Percentiles rank a stretch among this genome's conserved stretches.
These are phyloP conservation scores for Pagetopsis macropterus DNA, from an alignment of 2,797 vertebrate species.

Conservation along the genomic window DNA sequence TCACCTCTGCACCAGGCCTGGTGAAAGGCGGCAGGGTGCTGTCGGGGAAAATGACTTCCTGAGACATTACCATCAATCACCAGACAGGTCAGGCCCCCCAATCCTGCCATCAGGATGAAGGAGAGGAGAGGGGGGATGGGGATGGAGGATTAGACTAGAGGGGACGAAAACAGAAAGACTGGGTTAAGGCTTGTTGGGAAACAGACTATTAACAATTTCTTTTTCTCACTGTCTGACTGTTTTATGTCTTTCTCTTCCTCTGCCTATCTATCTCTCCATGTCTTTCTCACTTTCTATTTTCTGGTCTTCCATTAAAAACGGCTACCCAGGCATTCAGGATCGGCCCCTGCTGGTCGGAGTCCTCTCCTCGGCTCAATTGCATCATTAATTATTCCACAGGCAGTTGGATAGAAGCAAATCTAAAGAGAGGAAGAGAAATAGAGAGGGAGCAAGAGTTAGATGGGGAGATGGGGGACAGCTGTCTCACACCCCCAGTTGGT, in stretches of 20 bases:
- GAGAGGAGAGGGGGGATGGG: slow-evolving; percentile 74
- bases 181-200: slow-evolving; percentile 61
- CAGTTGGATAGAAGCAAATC: slow-evolving; percentile 73
- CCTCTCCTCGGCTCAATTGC: slow-evolving; percentile 84
- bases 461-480: slow-evolving; percentile 76
- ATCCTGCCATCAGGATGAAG: slow-evolving; percentile 72
- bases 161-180: slow-evolving; percentile 69
- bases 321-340: slow-evolving; percentile 79
- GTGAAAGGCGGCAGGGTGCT: slow-evolving; percentile 82
- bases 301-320: slow-evolving; percentile 73
- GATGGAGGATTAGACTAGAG: slow-evolving; percentile 69
- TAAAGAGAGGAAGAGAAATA: slow-evolving; percentile 69
- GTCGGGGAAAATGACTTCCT: slow-evolving; percentile 87
- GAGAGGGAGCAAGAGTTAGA: slow-evolving; percentile 75
- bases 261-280: slow-evolving; percentile 57
- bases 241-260: slow-evolving; percentile 68
- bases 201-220: slow-evolving; percentile 74
- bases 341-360: slow-evolving; percentile 82
- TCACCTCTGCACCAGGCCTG: slow-evolving; percentile 82
- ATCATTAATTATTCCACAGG: slow-evolving; percentile 89
- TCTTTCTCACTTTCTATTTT: slow-evolving; percentile 71
- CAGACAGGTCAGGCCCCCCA: slow-evolving; percentile 77
- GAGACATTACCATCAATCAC: slow-evolving; percentile 88
- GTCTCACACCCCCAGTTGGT: slow-evolving; percentile 78
- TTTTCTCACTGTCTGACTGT: slow-evolving; percentile 66